These are phyloP conservation scores for Clunio marinus DNA, from an alignment of 2,888 invertebrate species.

Conservation along the genomic window DNA sequence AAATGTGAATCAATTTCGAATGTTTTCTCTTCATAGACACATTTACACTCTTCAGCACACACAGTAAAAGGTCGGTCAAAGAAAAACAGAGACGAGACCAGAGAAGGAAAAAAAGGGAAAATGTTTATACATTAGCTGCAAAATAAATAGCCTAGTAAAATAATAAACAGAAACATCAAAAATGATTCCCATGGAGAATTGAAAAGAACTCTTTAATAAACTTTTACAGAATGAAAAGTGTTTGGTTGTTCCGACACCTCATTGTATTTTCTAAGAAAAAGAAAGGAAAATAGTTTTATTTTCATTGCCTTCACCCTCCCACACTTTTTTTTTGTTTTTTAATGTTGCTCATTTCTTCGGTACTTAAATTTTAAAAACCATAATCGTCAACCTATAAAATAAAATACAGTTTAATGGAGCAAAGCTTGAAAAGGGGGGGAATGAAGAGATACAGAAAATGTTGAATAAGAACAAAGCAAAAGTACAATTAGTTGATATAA, in stretches of 20 bases:
- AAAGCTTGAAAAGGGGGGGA: not conserved
- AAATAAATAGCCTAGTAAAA: not conserved
- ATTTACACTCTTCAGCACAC: too few relatives aligned
- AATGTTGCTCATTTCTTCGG: not conserved
- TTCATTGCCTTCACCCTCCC: not conserved
- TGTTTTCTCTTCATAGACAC: too few relatives aligned
- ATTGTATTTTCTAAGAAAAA: not conserved
- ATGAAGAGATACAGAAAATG: not conserved
- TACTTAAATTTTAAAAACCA: conserved; percentile 11
- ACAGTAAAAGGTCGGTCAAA: not conserved
- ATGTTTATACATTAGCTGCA: not conserved
- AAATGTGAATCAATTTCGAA: too few relatives aligned
- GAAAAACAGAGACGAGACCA: not conserved
- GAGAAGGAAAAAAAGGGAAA: not conserved
- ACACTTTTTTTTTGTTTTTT: not conserved
- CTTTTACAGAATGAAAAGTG: too few relatives aligned
- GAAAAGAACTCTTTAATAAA: not conserved
- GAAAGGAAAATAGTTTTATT: not conserved
- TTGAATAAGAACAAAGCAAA: not conserved
- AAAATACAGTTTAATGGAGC: not conserved
- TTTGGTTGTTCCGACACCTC: not conserved
- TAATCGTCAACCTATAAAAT: not conserved
- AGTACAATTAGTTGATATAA: too few relatives aligned
- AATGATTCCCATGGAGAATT: not conserved
- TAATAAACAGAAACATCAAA: not conserved